phyloP scores from a whole-genome alignment of 2,888 invertebrate species.

The Chymomyza amoena region DNA sequence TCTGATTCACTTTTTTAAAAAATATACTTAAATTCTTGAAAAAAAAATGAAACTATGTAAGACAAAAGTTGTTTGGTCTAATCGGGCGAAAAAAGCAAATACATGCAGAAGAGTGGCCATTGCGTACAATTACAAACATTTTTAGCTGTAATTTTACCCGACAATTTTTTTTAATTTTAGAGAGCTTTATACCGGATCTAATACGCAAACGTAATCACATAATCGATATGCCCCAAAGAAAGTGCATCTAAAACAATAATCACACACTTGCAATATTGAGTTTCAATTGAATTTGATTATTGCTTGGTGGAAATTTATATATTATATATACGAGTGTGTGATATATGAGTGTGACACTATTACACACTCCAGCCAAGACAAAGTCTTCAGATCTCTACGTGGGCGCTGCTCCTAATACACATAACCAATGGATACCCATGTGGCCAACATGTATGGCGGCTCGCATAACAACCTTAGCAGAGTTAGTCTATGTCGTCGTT shows the following conservation, averaged over 20 bases:
- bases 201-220: background rate
- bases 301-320: constrained; percentile 34
- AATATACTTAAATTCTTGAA: too few relatives aligned
- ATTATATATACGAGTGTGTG: background rate
- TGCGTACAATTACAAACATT: too few relatives aligned
- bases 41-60: too few relatives aligned
- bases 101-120: too few relatives aligned
- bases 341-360: constrained; percentile 22
- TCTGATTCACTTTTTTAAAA: too few relatives aligned
- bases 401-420: background rate
- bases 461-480: background rate
- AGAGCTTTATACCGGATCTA: too few relatives aligned
- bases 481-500: background rate
- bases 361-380: constrained; percentile 15
- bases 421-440: too few relatives aligned
- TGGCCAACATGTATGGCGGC: background rate
- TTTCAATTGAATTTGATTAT: constrained; percentile 47
- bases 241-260: constrained; percentile 20
- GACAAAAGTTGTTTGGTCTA: too few relatives aligned
- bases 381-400: background rate
- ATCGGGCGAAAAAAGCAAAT: too few relatives aligned
- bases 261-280: constrained; percentile 36
- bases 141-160: too few relatives aligned
- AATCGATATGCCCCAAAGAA: background rate
- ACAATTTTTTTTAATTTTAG: too few relatives aligned